phyloP scores from a whole-genome alignment of 1,140 invertebrate genomes.

The Bombus confusus region DNA sequence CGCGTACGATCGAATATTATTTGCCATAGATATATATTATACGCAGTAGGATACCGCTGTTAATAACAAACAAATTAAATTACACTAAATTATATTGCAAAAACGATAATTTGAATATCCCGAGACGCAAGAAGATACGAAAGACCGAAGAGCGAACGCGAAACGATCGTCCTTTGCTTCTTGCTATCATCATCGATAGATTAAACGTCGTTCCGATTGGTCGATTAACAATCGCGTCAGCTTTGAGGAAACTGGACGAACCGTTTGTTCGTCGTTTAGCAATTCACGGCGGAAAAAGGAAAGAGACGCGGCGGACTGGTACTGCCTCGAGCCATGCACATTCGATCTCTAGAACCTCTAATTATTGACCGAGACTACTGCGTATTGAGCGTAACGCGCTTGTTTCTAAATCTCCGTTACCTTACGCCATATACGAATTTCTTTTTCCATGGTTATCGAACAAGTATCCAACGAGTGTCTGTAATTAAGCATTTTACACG shows the following conservation, averaged over 20 bases:
- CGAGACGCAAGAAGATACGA: neutral
- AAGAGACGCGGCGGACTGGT: neutral
- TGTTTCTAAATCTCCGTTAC: slow-evolving; percentile 21
- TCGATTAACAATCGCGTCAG: neutral
- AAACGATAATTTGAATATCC: neutral
- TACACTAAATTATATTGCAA: neutral
- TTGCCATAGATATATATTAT: neutral
- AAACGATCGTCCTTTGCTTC: neutral
- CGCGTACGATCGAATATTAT: neutral
- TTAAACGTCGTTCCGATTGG: neutral
- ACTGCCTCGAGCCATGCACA: neutral
- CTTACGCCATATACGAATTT: neutral
- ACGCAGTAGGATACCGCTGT: neutral
- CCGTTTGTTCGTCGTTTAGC: neutral
- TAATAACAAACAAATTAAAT: neutral
- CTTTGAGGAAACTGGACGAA: neutral
- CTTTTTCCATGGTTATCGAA: neutral
- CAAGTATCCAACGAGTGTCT: neutral
- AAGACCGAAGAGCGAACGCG: neutral
- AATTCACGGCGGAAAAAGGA: neutral
- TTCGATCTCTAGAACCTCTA: neutral
- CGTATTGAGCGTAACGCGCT: neutral
- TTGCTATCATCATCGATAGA: neutral
- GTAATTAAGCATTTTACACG: neutral
- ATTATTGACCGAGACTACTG: slow-evolving; percentile 29